Conservation (phyloP, 2,113 vertebrate species). For the Strix uralensis region DNA sequence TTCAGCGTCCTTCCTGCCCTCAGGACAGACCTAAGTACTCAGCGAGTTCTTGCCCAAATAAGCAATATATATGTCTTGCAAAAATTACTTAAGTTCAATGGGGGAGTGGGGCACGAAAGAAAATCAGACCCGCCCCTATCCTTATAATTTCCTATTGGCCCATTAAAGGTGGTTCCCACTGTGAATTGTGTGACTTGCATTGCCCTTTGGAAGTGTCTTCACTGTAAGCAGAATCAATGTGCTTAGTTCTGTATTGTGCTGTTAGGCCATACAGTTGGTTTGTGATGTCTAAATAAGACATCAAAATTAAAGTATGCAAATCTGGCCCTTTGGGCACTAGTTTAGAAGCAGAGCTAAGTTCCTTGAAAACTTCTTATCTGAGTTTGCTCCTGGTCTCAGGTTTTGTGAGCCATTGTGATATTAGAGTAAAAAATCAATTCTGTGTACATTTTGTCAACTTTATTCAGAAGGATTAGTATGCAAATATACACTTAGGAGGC, state of each 20-base stretch:
- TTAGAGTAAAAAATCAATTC: background rate
- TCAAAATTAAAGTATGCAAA: background rate
- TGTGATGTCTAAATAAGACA: background rate
- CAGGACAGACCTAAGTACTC: background rate
- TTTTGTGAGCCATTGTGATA: background rate
- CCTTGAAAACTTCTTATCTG: background rate
- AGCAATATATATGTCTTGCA: background rate
- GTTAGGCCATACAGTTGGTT: background rate
- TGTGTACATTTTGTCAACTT: background rate
- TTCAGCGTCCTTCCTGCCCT: background rate
- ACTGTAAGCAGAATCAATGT: background rate
- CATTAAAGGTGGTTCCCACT: background rate
- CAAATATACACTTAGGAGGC: background rate
- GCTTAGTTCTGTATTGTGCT: accelerated
- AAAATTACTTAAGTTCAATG: background rate
- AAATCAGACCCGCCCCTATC: background rate
- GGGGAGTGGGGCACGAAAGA: background rate
- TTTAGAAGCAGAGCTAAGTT: background rate
- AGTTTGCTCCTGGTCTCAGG: background rate
- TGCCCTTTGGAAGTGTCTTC: background rate
- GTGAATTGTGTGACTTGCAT: background rate
- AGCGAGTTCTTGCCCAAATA: background rate
- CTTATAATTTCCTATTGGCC: background rate
- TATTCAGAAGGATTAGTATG: background rate
- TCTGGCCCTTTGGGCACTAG: background rate